These are phyloP conservation scores for Drosophila yooni DNA, from an alignment of 2,888 invertebrate genomes.

Conservation along the genomic window DNA sequence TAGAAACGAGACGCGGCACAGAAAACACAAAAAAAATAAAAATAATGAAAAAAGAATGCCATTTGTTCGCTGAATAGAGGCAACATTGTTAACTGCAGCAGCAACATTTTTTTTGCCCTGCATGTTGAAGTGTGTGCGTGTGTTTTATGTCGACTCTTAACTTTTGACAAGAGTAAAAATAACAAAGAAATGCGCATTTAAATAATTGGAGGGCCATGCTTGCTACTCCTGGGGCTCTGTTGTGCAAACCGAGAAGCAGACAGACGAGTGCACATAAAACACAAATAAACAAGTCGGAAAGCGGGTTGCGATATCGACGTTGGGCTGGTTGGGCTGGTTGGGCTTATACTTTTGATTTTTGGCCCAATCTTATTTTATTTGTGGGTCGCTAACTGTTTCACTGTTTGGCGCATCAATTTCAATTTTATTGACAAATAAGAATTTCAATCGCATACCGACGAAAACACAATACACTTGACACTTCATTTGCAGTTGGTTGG, in stretches of 20 bases:
- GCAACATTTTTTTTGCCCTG: constrained; percentile 23
- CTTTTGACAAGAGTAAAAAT: constrained; percentile 52
- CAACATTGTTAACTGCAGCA: constrained; percentile 56
- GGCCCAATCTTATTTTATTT: constrained; percentile 67
- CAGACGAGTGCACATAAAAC: constrained; percentile 58
- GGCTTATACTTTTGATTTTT: constrained; percentile 54
- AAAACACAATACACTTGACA: constrained; percentile 47
- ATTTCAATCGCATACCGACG: background rate
- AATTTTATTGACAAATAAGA: constrained; percentile 75
- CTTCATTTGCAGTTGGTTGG: no score
- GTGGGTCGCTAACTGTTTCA: constrained; percentile 51
- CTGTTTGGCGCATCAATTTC: constrained; percentile 80
- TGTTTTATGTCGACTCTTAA: constrained; percentile 58
- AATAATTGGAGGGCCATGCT: constrained; percentile 62
- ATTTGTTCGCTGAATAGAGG: constrained; percentile 42
- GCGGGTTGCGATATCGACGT: constrained; percentile 62
- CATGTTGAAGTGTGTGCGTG: constrained; percentile 19
- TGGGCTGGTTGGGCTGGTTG: constrained; percentile 54
- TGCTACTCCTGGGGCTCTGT: constrained; percentile 8
- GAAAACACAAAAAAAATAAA: background rate
- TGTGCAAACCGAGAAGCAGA: constrained; percentile 23
- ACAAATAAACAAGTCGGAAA: constrained; percentile 78
- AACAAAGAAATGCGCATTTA: constrained; percentile 70
- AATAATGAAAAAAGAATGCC: constrained; percentile 29
- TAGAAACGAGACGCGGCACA: constrained; percentile 46